Evolutionary conservation across 1,140 invertebrate species (phyloP).

Genomic region (Paraescarpia echinospica): DNA sequence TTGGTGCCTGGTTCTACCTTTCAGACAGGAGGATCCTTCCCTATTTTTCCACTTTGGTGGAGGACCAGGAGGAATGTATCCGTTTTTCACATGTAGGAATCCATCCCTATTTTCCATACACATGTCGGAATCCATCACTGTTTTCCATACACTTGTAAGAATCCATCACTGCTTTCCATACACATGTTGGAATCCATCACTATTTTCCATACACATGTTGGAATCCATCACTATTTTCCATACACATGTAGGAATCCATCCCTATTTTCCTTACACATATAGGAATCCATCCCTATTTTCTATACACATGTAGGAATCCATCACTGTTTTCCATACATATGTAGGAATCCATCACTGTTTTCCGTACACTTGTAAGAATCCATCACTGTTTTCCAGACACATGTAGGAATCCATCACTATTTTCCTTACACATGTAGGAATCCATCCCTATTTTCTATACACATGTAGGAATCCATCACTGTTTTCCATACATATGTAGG

Average conservation of each 20-base stretch:
- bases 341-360: not conserved
- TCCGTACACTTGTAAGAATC: not conserved
- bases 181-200: not conserved
- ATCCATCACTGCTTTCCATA: not conserved
- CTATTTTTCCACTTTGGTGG: not conserved
- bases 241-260: not conserved
- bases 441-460: not conserved
- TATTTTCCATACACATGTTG: not conserved
- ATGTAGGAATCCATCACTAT: not conserved
- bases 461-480: not conserved
- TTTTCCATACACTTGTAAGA: not conserved
- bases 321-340: not conserved
- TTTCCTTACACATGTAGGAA: not conserved
- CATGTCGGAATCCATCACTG: not conserved
- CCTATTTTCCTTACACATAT: not conserved
- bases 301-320: not conserved
- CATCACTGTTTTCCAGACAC: not conserved
- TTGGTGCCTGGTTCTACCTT: not conserved
- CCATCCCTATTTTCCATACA: not conserved
- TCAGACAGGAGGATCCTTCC: not conserved
- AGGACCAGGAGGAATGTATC: not conserved
- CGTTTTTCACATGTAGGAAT: not conserved
- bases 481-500: not conserved
- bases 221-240: not conserved
- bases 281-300: not conserved